These are phyloP conservation scores for Yoshiicerus persimilis DNA, from an alignment of 1,140 invertebrate species.

Conservation along the genomic window DNA sequence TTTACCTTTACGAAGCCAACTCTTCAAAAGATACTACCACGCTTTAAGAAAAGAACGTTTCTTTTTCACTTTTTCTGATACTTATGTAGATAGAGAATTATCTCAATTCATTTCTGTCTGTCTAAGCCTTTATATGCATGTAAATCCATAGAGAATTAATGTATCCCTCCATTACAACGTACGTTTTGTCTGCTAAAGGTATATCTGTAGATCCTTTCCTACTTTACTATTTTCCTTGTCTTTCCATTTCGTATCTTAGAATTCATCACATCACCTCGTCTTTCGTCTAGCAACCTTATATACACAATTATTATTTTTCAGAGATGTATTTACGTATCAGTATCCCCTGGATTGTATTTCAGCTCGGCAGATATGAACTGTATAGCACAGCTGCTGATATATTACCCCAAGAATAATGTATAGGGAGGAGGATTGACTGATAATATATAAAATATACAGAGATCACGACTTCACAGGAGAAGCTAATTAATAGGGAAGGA, in stretches of 20 bases:
- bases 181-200: background rate
- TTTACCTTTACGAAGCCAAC: background rate
- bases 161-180: background rate
- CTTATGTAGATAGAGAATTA: background rate
- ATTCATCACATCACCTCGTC: background rate
- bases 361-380: background rate
- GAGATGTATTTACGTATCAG: background rate
- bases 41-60: background rate
- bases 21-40: background rate
- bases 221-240: background rate
- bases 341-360: background rate
- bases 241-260: background rate
- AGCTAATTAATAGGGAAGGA: constrained; percentile 40
- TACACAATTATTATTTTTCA: background rate
- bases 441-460: background rate
- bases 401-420: background rate
- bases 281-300: too few relatives aligned
- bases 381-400: background rate
- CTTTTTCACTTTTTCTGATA: background rate
- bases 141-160: background rate
- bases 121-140: background rate
- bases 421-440: background rate
- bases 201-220: background rate
- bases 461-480: constrained; percentile 40
- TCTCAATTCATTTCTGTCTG: background rate